These are phyloP conservation scores for Thumatha senex DNA, from an alignment of 2,888 invertebrate genomes.

Conservation along the genomic window DNA sequence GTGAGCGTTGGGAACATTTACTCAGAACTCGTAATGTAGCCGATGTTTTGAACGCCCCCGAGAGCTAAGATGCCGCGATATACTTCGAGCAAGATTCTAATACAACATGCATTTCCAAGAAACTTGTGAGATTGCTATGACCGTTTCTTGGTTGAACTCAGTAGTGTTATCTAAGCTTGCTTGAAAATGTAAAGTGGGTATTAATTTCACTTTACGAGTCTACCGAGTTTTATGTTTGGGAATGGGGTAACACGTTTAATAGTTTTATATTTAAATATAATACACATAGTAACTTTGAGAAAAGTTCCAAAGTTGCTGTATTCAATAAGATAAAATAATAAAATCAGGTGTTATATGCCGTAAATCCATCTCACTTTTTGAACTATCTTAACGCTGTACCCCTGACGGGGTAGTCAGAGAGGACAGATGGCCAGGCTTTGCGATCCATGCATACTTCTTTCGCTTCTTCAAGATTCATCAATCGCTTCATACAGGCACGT, in stretches of 20 bases:
- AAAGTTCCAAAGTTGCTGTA: too few species aligned
- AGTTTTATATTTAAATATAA: neutral
- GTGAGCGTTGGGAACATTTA: constrained; percentile 21
- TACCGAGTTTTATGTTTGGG: constrained; percentile 11
- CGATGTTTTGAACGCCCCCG: constrained; percentile 14
- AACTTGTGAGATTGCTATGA: constrained; percentile 47
- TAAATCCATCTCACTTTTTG: too few species aligned
- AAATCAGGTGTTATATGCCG: too few species aligned
- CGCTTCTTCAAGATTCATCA: too few species aligned
- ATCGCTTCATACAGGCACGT: too few species aligned
- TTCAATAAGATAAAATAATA: too few species aligned
- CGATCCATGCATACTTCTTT: too few species aligned
- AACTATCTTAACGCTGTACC: too few species aligned
- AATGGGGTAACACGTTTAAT: neutral
- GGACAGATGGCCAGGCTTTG: too few species aligned
- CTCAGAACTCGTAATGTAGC: constrained; percentile 37
- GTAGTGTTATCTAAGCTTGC: constrained; percentile 18
- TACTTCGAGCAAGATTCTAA: constrained; percentile 38
- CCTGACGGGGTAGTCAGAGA: too few species aligned
- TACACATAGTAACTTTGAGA: too few species aligned
- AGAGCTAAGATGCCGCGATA: constrained; percentile 39
- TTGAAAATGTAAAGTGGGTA: constrained; percentile 26
- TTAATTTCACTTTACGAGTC: constrained; percentile 21
- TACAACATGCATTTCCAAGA: constrained; percentile 49
- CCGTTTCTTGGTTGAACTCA: constrained; percentile 47